These are phyloP conservation scores for Pollenia griseotomentosa DNA, from an alignment of 2,888 invertebrate species.

Conservation along the genomic window DNA sequence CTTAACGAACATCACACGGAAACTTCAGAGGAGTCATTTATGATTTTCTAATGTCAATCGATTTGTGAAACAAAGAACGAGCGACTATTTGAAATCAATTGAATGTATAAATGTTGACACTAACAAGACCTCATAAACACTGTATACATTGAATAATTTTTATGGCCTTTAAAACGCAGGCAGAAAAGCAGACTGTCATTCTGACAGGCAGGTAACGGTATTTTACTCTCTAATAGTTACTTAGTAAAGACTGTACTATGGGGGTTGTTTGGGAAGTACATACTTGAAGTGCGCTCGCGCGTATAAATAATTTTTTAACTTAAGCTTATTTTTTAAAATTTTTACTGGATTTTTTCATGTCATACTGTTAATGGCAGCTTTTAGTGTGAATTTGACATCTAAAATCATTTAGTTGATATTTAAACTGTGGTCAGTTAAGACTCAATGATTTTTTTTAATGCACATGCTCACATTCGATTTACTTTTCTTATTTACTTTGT, in stretches of 20 bases:
- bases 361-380: not conserved
- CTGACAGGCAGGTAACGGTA: slow-evolving; percentile 40
- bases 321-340: slow-evolving; percentile 7
- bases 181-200: not conserved
- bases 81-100: slow-evolving; percentile 19
- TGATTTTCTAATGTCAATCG: slow-evolving; percentile 9
- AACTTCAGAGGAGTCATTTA: slow-evolving; percentile 1
- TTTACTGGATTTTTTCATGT: not conserved
- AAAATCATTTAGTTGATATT: too few species aligned
- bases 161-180: slow-evolving; percentile 52
- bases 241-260: slow-evolving; percentile 24
- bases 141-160: not conserved
- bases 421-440: too few species aligned
- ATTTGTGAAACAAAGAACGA: slow-evolving; percentile 42
- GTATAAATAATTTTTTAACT: slow-evolving; percentile 33
- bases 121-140: slow-evolving; percentile 61
- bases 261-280: slow-evolving; percentile 36
- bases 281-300: slow-evolving; percentile 54
- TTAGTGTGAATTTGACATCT: not conserved
- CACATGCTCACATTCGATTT: too few species aligned
- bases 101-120: slow-evolving; percentile 36
- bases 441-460: too few species aligned
- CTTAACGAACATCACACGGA: slow-evolving; percentile 6
- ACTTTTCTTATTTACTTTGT: too few species aligned
- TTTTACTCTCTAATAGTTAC: not conserved